Evolutionary conservation across 2,113 vertebrate genomes (phyloP).

Genomic region (Ictalurus furcatus): DNA sequence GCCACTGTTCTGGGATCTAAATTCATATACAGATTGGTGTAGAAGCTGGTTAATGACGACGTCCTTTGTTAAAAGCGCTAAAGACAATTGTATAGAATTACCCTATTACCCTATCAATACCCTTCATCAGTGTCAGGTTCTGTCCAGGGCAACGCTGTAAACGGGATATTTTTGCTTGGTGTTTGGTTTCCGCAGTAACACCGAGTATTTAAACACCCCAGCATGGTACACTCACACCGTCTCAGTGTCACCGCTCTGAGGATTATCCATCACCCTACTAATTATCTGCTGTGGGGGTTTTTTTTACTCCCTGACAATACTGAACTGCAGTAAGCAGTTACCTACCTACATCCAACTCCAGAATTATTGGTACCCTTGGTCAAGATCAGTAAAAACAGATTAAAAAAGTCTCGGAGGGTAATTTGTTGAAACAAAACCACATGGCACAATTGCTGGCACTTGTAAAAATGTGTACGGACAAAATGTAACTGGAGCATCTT

Average conservation of each 20-base stretch:
- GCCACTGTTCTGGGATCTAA: background rate
- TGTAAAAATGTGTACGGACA: too few relatives aligned
- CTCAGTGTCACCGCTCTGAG: background rate
- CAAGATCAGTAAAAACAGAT: too few relatives aligned
- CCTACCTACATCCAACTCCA: too few relatives aligned
- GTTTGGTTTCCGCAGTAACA: background rate
- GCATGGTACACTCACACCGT: background rate
- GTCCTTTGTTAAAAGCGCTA: background rate
- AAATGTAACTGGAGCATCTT: background rate
- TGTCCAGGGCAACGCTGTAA: background rate
- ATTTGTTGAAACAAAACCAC: background rate
- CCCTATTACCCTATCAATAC: background rate
- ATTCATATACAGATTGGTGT: background rate
- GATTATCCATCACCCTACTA: background rate
- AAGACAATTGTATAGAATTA: background rate
- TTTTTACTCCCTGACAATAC: too few relatives aligned
- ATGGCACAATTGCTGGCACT: background rate
- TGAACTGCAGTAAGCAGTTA: too few relatives aligned
- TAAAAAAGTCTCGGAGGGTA: too few relatives aligned
- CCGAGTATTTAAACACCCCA: background rate
- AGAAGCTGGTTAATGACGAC: background rate
- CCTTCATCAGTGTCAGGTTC: background rate
- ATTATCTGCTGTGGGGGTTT: background rate
- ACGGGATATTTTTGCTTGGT: background rate
- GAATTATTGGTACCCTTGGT: too few relatives aligned